Evolutionary conservation across 2,113 vertebrate species (phyloP), one percentile per base, ranked within the genome.

Genomic region (Crotalus horridus): DNA sequence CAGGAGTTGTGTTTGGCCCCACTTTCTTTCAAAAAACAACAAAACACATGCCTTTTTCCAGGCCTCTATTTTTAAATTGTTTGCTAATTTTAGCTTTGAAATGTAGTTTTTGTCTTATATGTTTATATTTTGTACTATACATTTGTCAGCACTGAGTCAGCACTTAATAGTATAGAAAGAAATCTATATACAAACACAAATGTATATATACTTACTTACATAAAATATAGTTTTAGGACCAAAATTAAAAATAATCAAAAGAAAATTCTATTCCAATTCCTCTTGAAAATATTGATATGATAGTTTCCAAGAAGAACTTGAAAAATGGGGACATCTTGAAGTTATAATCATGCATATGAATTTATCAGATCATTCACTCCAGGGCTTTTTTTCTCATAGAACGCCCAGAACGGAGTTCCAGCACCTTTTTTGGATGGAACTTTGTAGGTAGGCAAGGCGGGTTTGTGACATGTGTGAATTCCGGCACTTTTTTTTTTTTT

Each of bases 361-460:
- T 89, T 95, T 96, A 54, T 90, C 56, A 29, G 89, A 92, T 23
- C 90, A 92, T 39, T 92, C 69, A 93, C 61, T 91, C 93, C 46
- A 46, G 46, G 46, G 4, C 46, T 46, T 46, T 46, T 46, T 46
- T 46, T 46, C 46, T 46, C 46, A 46, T 46, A 46, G 46, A 46
- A 46, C 46, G 46, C 4, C 46, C 46, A 46, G 46, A 46, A 46
- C 46, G 0, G 46, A 46, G 46, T 46, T 46, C 46, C 46, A 4
- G 46, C 46, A 46, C 46, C 46, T 46, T 46, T 46, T 46, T 46
- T 4, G 46, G 46, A 46, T 46, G 46, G 46, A 46, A 46, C 46
- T 46, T 46, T 46, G 46, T 46, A 46, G 46, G 4, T 46, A 46
- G 46, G 46, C 46, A 46, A 46, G 46, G 46, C 46, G 46, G 46